A percentile compares a stretch with the other conserved stretches of the same genome.
Evolutionary conservation across 2,888 invertebrate species (phyloP).

Genomic region (Sisyra nigra): DNA sequence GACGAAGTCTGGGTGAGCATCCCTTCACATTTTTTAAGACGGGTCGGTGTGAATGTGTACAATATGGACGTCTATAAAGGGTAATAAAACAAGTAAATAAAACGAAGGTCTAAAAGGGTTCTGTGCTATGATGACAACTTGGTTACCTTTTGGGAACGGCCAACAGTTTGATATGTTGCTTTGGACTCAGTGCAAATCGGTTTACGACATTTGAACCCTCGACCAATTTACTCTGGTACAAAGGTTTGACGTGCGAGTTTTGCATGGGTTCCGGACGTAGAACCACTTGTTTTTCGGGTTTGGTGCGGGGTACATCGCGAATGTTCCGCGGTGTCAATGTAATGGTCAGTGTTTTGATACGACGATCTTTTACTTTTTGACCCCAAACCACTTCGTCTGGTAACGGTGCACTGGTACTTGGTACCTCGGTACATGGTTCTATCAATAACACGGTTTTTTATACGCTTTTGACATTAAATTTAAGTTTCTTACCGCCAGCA

Average conservation of each 20-base stretch:
- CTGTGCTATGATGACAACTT: too few species aligned
- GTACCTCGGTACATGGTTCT: too few species aligned
- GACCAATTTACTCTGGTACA: neutral
- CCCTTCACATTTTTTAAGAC: neutral
- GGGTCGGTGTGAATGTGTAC: neutral
- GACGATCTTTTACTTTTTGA: neutral
- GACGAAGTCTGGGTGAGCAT: conserved; percentile 17
- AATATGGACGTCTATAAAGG: neutral
- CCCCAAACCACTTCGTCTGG: conserved; percentile 3
- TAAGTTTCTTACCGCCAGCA: too few species aligned
- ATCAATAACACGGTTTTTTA: too few species aligned
- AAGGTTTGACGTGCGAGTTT: neutral
- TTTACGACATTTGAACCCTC: neutral
- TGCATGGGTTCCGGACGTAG: neutral
- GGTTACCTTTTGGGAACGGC: conserved; percentile 3
- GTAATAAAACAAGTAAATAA: too few species aligned
- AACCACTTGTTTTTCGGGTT: neutral
- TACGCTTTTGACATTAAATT: too few species aligned
- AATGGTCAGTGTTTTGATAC: neutral
- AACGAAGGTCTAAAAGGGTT: too few species aligned
- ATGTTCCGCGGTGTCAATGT: neutral
- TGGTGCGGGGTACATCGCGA: neutral
- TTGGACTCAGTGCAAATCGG: conserved; percentile 1
- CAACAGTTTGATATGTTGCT: conserved; percentile 3
- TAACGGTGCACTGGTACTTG: neutral